Base-by-base conservation (phyloP, 2,113 vertebrate species). In the Esox niger region DNA sequence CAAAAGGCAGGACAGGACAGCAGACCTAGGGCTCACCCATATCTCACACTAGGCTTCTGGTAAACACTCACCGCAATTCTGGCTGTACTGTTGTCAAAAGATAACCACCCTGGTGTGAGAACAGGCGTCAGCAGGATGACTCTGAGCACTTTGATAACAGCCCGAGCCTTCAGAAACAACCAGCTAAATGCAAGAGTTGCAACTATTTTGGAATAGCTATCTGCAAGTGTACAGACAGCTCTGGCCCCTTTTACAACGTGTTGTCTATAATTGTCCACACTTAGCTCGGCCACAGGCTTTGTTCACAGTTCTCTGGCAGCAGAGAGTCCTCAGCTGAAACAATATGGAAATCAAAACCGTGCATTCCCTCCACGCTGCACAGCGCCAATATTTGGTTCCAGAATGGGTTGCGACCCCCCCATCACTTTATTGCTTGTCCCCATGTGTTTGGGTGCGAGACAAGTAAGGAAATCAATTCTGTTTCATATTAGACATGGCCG, bases 401-500 rank as follows among this genome's bases (percentile, higher is more conserved):
- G 59, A 60, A 64, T 32, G 52, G 9, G 2, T 29, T 25, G 13
- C 62, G 38, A 2, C 26, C 35, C 61, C 26, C 32, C 26, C 29
- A 38, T 26, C 43, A 55, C 47, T 64, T 46, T 32, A 59, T 66
- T 77, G 77, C 76, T 60, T 67, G 78, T 84, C 71, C 67, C 60
- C 43, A 60, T 82, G 79, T 75, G 69, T 58, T 75, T 5, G 33
- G 64, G 69, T 72, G 79, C 66, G 60, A 80, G 73, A 77, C 77
- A 71, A 69, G 80, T 70, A 56, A 86, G 76, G 69, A 87, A 84
- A 84, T 74, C 65, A 71, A 82, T 87, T 81, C 85, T 89, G 85
- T 68, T 90, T 90, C 74, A 81, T 82, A 88, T 90, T 88, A 86
- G 76, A 60, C 26, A 27, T 67, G 74, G 78, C 78, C 82, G 30